Conservation (phyloP, 2,113 vertebrate genomes). For the Oncorhynchus nerka region DNA sequence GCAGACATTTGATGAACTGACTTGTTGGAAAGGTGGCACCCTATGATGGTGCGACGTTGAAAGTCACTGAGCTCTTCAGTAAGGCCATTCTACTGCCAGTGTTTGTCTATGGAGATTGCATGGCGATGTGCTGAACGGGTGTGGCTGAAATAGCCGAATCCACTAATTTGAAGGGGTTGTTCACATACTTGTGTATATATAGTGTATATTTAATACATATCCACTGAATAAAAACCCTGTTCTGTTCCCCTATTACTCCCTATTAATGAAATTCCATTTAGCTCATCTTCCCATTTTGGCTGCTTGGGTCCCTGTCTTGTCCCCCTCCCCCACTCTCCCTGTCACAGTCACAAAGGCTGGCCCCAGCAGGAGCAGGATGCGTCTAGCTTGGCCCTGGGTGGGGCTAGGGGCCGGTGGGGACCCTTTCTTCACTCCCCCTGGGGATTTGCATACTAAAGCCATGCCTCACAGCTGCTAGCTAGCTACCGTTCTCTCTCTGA, state of each 20-base stretch:
- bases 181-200: too few species aligned
- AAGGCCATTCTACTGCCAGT: too few species aligned
- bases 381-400: constrained; percentile 8
- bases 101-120: too few species aligned
- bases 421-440: neutral
- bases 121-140: too few species aligned
- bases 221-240: neutral
- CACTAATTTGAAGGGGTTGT: too few species aligned
- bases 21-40: too few species aligned
- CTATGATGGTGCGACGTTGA: too few species aligned
- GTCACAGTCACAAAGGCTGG: constrained; percentile 22
- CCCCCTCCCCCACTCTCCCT: neutral
- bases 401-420: neutral
- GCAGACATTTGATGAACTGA: too few species aligned
- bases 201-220: too few species aligned
- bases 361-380: constrained; percentile 16
- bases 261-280: constrained; percentile 8
- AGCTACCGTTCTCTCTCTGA: constrained; percentile 36
- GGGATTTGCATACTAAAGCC: constrained; percentile 67
- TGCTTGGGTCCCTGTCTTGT: neutral
- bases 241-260: neutral
- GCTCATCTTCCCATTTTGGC: neutral
- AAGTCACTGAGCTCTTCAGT: too few species aligned
- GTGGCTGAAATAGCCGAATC: too few species aligned
- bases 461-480: constrained; percentile 37